Conservation (phyloP, 92 coral and sea anemone species). For the Montipora capitata region DNA sequence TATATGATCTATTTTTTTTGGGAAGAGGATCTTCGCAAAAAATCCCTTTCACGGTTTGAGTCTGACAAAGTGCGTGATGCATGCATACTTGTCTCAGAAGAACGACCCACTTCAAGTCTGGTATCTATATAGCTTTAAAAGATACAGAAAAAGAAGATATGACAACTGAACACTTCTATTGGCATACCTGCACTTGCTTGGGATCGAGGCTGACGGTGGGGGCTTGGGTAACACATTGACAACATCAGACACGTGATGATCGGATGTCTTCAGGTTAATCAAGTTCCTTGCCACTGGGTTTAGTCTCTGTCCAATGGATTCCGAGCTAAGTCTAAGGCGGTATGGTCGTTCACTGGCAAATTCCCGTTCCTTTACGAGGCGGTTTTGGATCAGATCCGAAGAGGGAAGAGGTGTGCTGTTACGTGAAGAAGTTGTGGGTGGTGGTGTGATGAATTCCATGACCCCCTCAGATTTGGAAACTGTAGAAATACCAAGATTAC, state of each 20-base stretch:
- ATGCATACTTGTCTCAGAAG: too few relatives aligned
- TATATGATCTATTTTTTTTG: too few relatives aligned
- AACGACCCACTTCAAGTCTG: too few relatives aligned
- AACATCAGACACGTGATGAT: slow-evolving; percentile 81
- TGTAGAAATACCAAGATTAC: too few relatives aligned
- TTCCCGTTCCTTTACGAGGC: slow-evolving; percentile 72
- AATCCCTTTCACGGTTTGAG: too few relatives aligned
- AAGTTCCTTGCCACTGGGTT: slow-evolving; percentile 73
- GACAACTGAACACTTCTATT: too few relatives aligned
- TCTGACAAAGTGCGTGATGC: too few relatives aligned
- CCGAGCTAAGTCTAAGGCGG: slow-evolving; percentile 80
- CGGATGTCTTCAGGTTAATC: slow-evolving; percentile 67
- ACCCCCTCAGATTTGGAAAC: slow-evolving; percentile 2
- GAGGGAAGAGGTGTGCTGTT: slow-evolving; percentile 33
- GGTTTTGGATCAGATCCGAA: slow-evolving; percentile 26
- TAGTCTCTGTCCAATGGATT: slow-evolving; percentile 52
- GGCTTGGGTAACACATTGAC: slow-evolving; percentile 85
- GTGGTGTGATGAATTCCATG: slow-evolving; percentile 42
- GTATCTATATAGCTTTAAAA: too few relatives aligned
- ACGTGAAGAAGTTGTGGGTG: neutral
- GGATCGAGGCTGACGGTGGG: slow-evolving; percentile 92
- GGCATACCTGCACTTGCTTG: slow-evolving; percentile 93
- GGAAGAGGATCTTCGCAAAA: too few relatives aligned
- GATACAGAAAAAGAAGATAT: too few relatives aligned
- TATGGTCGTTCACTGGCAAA: slow-evolving; percentile 76